Evolutionary conservation across 92 coral and sea anemone genomes (phyloP).

Genomic region (Scolanthus callimorphus): DNA sequence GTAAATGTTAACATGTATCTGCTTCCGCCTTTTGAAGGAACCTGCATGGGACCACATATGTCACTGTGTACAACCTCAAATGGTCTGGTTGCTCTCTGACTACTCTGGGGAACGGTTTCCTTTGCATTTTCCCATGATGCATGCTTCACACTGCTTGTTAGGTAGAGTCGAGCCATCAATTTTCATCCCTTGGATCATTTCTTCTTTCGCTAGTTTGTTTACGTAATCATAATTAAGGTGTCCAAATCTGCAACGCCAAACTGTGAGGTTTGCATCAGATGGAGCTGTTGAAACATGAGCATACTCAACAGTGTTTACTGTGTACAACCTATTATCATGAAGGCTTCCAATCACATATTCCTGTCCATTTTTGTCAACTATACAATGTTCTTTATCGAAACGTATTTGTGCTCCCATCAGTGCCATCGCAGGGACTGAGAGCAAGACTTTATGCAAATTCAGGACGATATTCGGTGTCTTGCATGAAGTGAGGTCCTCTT

Average conservation of each 20-base stretch:
- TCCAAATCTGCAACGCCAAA: no score
- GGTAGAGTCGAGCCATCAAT: constrained; percentile 17
- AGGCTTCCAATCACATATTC: constrained; percentile 25
- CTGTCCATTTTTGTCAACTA: constrained; percentile 22
- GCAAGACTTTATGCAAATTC: constrained; percentile 37
- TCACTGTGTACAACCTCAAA: constrained; percentile 44
- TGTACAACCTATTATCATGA: constrained; percentile 18
- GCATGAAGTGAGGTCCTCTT: constrained; percentile 31
- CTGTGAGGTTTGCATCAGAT: no score
- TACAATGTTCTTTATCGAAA: constrained; percentile 21
- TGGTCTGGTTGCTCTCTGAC: constrained; percentile 55
- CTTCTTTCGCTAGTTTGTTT: no score
- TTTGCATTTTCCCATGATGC: constrained; percentile 26
- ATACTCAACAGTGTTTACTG: constrained; percentile 33
- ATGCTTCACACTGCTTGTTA: constrained; percentile 31
- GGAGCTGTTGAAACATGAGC: no score
- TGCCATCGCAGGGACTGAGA: constrained; percentile 53
- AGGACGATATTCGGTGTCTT: constrained; percentile 16
- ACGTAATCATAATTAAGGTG: no score
- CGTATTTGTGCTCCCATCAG: constrained; percentile 35
- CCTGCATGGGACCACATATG: constrained; percentile 46
- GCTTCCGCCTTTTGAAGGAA: constrained; percentile 54
- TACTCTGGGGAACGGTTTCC: constrained; percentile 30
- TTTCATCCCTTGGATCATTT: constrained; percentile 48
- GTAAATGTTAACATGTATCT: constrained; percentile 59